Evolutionary conservation across 2,797 vertebrate species (phyloP).

Genomic region (Glyptemys insculpta): DNA sequence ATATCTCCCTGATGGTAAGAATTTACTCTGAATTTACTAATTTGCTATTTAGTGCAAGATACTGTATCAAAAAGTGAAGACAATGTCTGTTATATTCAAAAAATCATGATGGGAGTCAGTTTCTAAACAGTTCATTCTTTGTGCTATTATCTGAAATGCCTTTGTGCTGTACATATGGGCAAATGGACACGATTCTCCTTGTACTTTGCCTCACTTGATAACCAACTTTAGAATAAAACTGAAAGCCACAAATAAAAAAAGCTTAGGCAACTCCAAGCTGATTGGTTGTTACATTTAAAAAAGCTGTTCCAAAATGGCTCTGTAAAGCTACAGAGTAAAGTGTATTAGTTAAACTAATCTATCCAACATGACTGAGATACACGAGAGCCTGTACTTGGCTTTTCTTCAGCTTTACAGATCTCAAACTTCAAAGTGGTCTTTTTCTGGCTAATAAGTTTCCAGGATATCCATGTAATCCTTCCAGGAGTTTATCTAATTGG

Average conservation of each 20-base stretch:
- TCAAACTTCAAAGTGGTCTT: conserved; percentile 62
- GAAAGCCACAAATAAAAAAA: neutral
- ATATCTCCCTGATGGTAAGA: neutral
- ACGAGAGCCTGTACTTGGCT: conserved; percentile 10
- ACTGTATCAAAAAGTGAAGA: neutral
- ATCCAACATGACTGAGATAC: neutral
- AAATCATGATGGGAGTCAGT: neutral
- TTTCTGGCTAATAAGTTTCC: neutral
- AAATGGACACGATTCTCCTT: neutral
- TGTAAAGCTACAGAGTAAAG: neutral
- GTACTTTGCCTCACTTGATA: neutral
- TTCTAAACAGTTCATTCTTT: neutral
- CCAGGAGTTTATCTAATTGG: conserved; percentile 33
- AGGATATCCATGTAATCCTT: conserved; percentile 38
- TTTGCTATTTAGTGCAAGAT: neutral
- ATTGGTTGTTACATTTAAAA: conserved; percentile 30
- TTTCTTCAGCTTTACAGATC: neutral
- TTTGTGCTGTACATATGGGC: neutral
- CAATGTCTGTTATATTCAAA: neutral
- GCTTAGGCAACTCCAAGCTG: neutral
- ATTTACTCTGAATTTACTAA: neutral
- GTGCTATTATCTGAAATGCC: neutral
- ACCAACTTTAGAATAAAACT: neutral
- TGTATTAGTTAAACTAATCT: conserved; percentile 37
- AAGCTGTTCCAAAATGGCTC: neutral